Evolutionary conservation across 2,113 vertebrate species (phyloP).

Genomic region (human): DNA sequence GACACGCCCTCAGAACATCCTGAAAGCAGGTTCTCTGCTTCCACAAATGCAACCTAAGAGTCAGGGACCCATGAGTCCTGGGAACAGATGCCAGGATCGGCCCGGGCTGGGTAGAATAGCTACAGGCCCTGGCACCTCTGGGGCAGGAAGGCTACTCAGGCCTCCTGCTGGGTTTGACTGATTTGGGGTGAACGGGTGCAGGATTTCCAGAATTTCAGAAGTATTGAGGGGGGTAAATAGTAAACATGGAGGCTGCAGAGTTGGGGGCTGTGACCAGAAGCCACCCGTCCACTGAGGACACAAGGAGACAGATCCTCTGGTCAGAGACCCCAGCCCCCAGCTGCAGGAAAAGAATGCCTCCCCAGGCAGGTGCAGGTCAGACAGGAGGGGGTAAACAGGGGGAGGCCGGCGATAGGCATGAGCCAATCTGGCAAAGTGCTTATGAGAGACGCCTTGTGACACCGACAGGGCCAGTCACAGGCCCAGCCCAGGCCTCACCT

Average conservation of each 20-base stretch:
- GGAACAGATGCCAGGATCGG: neutral
- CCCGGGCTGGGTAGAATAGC: neutral
- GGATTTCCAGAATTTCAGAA: neutral
- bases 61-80: neutral
- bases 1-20: neutral
- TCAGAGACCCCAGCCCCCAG: fast-evolving
- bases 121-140: neutral
- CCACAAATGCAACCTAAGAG: neutral
- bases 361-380: no score
- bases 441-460: neutral
- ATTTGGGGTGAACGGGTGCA: no score
- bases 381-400: no score
- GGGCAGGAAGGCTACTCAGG: neutral
- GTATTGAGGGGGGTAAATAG: neutral
- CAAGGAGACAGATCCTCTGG: neutral
- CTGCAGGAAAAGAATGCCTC: neutral
- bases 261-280: fast-evolving
- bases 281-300: neutral
- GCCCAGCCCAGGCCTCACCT: fast-evolving
- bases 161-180: fast-evolving
- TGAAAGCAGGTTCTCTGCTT: neutral
- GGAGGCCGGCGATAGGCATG: no score
- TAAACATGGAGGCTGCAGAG: neutral
- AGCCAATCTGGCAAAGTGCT: fast-evolving
- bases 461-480: neutral